These are phyloP conservation scores for Zelostemma sp. DNA, from an alignment of 1,140 invertebrate genomes.

Conservation along the genomic window DNA sequence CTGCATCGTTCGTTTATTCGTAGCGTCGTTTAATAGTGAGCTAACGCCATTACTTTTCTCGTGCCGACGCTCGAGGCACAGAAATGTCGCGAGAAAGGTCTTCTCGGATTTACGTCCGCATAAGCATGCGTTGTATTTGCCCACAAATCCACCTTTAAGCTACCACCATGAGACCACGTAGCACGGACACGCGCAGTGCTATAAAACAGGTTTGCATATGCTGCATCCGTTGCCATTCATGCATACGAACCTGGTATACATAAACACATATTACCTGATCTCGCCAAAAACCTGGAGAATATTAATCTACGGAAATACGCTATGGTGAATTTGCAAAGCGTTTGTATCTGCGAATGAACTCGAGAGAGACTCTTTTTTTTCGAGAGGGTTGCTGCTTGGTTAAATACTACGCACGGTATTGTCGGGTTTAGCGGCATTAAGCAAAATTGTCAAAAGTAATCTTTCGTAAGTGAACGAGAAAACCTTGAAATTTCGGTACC, in stretches of 20 bases:
- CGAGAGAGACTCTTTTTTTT: too few species aligned
- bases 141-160: constrained; percentile 45
- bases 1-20: constrained; percentile 27
- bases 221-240: constrained; percentile 31
- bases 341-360: too few species aligned
- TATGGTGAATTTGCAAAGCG: too few species aligned
- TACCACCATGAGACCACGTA: constrained; percentile 33
- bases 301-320: too few species aligned
- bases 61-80: constrained; percentile 36
- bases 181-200: constrained; percentile 23
- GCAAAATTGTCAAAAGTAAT: too few species aligned
- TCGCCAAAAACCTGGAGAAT: constrained; percentile 24
- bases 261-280: neutral
- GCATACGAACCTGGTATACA: neutral
- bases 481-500: too few species aligned
- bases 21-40: constrained; percentile 36
- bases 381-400: too few species aligned
- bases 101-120: constrained; percentile 46
- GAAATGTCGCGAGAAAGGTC: constrained; percentile 44
- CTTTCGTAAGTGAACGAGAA: too few species aligned
- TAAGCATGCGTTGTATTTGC: constrained; percentile 40
- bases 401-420: too few species aligned
- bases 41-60: constrained; percentile 42
- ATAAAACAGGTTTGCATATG: constrained; percentile 38
- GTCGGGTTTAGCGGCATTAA: too few species aligned